Conservation (phyloP, 2,797 vertebrate genomes). For the Leptatherina wallacei region DNA sequence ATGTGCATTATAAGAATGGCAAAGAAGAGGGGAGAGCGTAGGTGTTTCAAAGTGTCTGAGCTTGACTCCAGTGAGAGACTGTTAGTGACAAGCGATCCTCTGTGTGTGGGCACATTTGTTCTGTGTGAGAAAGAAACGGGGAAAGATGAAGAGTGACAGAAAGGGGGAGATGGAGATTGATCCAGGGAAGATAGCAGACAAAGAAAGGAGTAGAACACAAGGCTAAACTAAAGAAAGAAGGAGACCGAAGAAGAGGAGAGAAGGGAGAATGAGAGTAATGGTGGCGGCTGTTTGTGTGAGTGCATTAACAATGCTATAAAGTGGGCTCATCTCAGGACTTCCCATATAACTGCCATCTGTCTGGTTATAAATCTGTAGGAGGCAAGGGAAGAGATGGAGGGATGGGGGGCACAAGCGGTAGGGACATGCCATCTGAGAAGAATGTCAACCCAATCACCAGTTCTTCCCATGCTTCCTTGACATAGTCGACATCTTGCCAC, state of each 20-base stretch:
- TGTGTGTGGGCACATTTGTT: constrained; percentile 63
- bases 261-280: constrained; percentile 68
- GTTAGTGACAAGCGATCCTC: constrained; percentile 53
- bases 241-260: constrained; percentile 37
- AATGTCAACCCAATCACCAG: constrained; percentile 72
- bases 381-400: constrained; percentile 80
- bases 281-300: constrained; percentile 92
- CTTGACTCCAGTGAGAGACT: constrained; percentile 70
- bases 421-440: constrained; percentile 83
- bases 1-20: constrained; percentile 73
- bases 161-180: constrained; percentile 88
- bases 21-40: constrained; percentile 70
- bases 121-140: constrained; percentile 56
- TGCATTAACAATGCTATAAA: constrained; percentile 98
- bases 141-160: constrained; percentile 75
- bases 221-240: constrained; percentile 38
- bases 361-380: constrained; percentile 94
- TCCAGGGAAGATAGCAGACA: constrained; percentile 80
- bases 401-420: constrained; percentile 59
- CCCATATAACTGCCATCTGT: constrained; percentile 96
- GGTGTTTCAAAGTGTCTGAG: constrained; percentile 75
- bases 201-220: constrained; percentile 33
- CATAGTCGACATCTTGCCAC: constrained; percentile 44
- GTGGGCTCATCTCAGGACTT: constrained; percentile 96
- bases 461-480: constrained; percentile 56